Conservation (phyloP, 2,797 vertebrate species). For the Ficedula albicollis region DNA sequence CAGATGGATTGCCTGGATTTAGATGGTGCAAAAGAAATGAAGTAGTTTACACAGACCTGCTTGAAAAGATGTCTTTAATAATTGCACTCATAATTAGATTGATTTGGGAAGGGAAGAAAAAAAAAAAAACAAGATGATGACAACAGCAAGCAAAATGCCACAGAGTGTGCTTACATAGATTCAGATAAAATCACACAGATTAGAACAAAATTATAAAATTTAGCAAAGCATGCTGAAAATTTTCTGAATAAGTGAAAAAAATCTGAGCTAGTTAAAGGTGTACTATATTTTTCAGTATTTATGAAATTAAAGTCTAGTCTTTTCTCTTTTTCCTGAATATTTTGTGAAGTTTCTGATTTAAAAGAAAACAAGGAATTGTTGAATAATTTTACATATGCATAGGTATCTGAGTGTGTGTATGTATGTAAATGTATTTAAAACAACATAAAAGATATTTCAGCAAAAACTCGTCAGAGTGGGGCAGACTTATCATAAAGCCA, state of each 20-base stretch:
- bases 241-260: not conserved
- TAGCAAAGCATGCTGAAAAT: not conserved
- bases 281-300: not conserved
- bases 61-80: slow-evolving; percentile 75
- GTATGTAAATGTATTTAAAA: not conserved
- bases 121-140: not conserved
- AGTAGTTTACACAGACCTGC: slow-evolving; percentile 70
- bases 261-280: not conserved
- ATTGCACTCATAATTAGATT: slow-evolving; percentile 73
- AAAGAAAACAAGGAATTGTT: not conserved
- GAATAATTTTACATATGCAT: not conserved
- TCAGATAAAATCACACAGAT: not conserved
- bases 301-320: not conserved
- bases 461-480: not conserved
- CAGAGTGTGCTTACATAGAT: not conserved
- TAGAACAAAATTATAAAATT: not conserved
- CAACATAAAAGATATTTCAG: not conserved
- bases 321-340: not conserved
- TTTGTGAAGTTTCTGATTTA: not conserved
- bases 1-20: slow-evolving; percentile 74
- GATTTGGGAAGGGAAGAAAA: not conserved
- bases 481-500: not conserved
- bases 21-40: slow-evolving; percentile 67
- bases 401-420: not conserved
- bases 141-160: not conserved